Conservation (phyloP, 2,797 vertebrate species). For the Euthynnus affinis region DNA sequence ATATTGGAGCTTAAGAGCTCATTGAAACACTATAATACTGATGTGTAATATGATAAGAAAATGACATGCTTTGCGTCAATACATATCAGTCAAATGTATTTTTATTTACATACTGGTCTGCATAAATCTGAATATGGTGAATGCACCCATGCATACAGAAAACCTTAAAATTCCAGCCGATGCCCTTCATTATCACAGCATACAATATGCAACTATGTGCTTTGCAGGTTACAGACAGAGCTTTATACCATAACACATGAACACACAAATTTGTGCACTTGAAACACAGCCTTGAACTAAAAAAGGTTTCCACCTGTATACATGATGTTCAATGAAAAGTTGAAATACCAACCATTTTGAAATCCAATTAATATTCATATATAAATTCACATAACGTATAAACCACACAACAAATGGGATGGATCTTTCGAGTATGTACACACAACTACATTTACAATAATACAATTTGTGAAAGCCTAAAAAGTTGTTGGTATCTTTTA, state of each 20-base stretch:
- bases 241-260: slow-evolving; percentile 60
- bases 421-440: slow-evolving; percentile 83
- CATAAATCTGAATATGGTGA: slow-evolving; percentile 67
- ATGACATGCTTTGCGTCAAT: slow-evolving; percentile 19
- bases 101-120: slow-evolving; percentile 78
- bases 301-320: slow-evolving; percentile 58
- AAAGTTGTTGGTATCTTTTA: slow-evolving; percentile 69
- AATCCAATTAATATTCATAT: slow-evolving; percentile 62
- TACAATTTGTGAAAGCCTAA: slow-evolving; percentile 78
- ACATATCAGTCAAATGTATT: slow-evolving; percentile 69
- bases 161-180: slow-evolving; percentile 63
- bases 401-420: slow-evolving; percentile 78
- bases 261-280: slow-evolving; percentile 57
- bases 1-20: too few species aligned
- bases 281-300: slow-evolving; percentile 50
- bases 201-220: slow-evolving; percentile 67
- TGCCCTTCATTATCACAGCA: slow-evolving; percentile 73
- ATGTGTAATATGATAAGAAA: neutral
- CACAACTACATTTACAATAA: slow-evolving; percentile 86
- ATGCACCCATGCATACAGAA: slow-evolving; percentile 74
- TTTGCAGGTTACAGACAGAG: slow-evolving; percentile 66
- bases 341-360: slow-evolving; percentile 62
- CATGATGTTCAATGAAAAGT: slow-evolving; percentile 56
- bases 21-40: neutral
- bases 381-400: slow-evolving; percentile 76